Base-by-base conservation (phyloP, 1,140 invertebrate genomes). In the Lethocerus indicus region DNA sequence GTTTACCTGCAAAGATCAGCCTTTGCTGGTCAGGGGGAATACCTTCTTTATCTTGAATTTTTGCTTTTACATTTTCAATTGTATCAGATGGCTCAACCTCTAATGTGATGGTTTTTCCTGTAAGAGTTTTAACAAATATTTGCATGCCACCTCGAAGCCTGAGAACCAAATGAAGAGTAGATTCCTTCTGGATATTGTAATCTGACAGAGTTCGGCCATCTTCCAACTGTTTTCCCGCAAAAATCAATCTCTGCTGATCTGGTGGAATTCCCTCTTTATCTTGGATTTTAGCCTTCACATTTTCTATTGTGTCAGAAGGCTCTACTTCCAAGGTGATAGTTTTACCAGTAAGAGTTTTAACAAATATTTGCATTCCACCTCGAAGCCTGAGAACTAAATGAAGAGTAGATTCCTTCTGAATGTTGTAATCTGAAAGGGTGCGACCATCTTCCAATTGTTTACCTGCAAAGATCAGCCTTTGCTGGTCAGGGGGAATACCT, bases 331-430 rank as follows among this genome's bases (percentile, higher is more conserved):
- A 73, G 54, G 83, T 87, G 63, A 86, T 88, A 57, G 85, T 88
- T 64, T 89, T 89, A 54, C 84, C 85, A 58, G 83, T 87, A 7
- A 95, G 67, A 0, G 79, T 83, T 2, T 79, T 92, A 13, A 93
- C 88, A 66, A 93, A 92, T 60, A 92, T 92, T 74, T 93, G 88
- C 88, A 93, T 93, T 56, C 93, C 94, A 72, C 93, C 95, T 60
- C 88, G 73, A 24, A 98, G 74, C 53, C 90, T 72, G 18, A 95
- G 68, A 47, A 94, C 89, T 57, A 98, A 71, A 66, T 98, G 90
- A 41, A 94, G 73, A 0, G 89, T 89, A 1, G 84, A 87, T 66
- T 88, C 83, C 60, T 93, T 93, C 66, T 94, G 86, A 60, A 96
- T 92, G 63, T 92, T 91, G 64, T 93, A 93, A 62, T 95, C 89